A percentile compares a stretch with the other conserved stretches of the same genome.
Conservation (phyloP, 53 echinoderm and acorn worm species). For the Stichopus horrens region DNA sequence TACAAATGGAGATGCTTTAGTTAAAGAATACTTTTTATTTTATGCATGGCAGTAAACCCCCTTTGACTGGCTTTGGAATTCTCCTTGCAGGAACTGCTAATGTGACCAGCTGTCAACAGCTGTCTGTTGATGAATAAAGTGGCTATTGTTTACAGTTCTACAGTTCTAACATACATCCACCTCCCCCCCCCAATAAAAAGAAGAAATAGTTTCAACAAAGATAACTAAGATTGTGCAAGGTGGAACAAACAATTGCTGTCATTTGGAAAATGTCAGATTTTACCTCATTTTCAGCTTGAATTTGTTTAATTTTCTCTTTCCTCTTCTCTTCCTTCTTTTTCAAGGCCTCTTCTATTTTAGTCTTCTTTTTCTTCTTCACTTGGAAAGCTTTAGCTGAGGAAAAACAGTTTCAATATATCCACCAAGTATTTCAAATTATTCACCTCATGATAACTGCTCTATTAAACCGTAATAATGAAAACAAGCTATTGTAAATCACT, state of each 20-base stretch:
- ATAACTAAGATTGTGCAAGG: not conserved
- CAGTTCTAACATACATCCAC: not conserved
- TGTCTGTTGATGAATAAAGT: not conserved
- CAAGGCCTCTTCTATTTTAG: conserved; percentile 57
- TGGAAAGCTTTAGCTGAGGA: conserved; percentile 68
- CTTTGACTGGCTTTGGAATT: no score
- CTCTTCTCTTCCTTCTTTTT: conserved; percentile 80
- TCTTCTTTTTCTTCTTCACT: conserved; percentile 86
- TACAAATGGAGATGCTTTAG: no score
- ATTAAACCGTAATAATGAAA: no score
- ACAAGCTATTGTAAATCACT: no score
- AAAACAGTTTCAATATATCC: not conserved
- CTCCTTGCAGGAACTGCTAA: no score
- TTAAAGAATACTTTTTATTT: no score
- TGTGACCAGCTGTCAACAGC: no score
- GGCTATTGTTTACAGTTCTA: not conserved
- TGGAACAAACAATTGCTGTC: not conserved
- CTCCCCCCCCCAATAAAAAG: not conserved
- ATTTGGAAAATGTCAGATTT: not conserved
- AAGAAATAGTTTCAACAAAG: not conserved
- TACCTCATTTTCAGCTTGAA: conserved; percentile 37
- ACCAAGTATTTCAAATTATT: not conserved
- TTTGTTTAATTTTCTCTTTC: conserved; percentile 58
- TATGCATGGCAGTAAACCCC: no score
- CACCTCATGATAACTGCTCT: no score